Evolutionary conservation across 2,888 invertebrate genomes (phyloP), one percentile per base, ranked within the genome.

Genomic region (Caenorhabditis imperialis): DNA sequence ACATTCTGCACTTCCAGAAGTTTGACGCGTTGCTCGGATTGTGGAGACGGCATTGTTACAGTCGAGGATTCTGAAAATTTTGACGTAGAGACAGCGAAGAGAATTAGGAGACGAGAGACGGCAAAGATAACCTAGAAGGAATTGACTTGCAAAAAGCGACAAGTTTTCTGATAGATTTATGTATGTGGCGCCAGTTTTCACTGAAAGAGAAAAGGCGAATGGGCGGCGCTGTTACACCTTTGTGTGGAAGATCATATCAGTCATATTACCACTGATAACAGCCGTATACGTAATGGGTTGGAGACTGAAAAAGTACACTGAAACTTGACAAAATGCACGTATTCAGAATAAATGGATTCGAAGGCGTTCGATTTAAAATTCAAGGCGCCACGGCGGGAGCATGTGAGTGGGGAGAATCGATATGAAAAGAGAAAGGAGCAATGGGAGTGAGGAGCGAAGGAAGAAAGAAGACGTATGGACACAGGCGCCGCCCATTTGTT

Each of bases 231-330:
- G 55, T 57, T 57, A 65, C 65, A 55, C 50, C 57, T 65, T 27
- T 42, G 18, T 35, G 47, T 23, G 20, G 47, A 16, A 38, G 55
- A 65, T 65, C 57, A 65, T 65, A 65, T 65, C 65, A 65, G 65
- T 65, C 65, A 65, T 65, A 65, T 65, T 50, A 65, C 65, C 57
- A 35, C 33, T 57, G 65, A 65, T 65, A 65, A 57, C 57, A 48
- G 44, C 40, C 40, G 35, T 30, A 27, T 40, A 47, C 48, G 42
- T 20, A 44, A 55, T 33, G 45, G 40, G 20, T 44, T 44, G 44
- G 12, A 20, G 44, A 44, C 23, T 6, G 30, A 57, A 57, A 50
- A 50, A 65, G 23, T 23, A 53, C 30, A 38, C 20, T 16, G 20
- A 38, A 50, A 57, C 14, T 27, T 48, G 40, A 27, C 10, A 30